Evolutionary conservation across 2,113 vertebrate species (phyloP).

Genomic region (Mellivora capensis): DNA sequence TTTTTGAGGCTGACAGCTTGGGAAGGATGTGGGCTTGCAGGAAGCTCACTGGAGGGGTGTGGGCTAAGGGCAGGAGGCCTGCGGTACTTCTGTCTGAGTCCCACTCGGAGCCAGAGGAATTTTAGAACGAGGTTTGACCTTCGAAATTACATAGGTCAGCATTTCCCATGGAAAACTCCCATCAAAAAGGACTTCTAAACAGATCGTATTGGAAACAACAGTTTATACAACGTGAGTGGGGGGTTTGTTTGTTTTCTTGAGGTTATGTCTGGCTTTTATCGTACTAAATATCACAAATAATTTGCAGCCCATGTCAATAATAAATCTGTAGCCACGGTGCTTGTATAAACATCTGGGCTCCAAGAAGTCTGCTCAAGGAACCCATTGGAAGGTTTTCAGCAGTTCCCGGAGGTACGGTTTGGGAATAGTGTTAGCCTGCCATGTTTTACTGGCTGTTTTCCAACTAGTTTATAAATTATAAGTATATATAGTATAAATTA

Average conservation of each 20-base stretch:
- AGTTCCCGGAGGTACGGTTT: neutral
- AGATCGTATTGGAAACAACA: neutral
- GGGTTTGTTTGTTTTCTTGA: neutral
- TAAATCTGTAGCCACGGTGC: neutral
- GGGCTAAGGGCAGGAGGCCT: neutral
- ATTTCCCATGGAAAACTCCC: neutral
- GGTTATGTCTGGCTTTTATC: neutral
- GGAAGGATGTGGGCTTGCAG: neutral
- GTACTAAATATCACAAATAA: neutral
- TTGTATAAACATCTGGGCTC: neutral
- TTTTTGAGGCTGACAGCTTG: neutral
- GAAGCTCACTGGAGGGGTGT: neutral
- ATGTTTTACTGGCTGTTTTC: slow-evolving; percentile 7
- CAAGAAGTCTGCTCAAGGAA: neutral
- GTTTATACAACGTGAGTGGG: neutral
- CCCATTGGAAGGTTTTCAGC: neutral
- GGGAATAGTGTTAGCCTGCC: neutral
- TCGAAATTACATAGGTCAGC: neutral
- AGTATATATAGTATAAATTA: neutral
- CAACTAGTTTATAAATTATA: slow-evolving; percentile 28
- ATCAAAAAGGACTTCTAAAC: neutral
- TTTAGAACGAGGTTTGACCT: neutral
- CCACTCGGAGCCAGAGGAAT: neutral
- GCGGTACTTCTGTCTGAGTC: neutral
- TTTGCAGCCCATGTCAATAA: neutral